Percentiles rank a stretch among this genome's conserved stretches.
These are phyloP conservation scores for Drosophila biarmipes DNA, from an alignment of 1,140 invertebrate genomes.

Conservation along the genomic window DNA sequence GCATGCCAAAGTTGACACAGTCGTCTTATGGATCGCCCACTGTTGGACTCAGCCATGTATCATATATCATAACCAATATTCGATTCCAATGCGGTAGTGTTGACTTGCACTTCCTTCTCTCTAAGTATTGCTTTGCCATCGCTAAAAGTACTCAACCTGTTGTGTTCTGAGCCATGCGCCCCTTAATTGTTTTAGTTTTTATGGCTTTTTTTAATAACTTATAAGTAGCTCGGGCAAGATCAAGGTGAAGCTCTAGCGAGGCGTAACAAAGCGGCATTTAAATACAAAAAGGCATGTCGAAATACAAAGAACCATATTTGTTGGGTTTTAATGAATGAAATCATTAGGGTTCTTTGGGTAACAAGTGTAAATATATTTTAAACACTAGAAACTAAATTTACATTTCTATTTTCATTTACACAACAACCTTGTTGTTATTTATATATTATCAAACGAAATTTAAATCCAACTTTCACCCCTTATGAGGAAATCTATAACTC, in stretches of 20 bases:
- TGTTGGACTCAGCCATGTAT: constrained; percentile 1
- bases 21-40: constrained; percentile 43
- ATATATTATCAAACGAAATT: neutral
- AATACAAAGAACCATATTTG: constrained; percentile 22
- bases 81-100: constrained; percentile 41
- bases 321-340: constrained; percentile 43
- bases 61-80: constrained; percentile 5
- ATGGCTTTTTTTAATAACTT: constrained; percentile 34
- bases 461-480: constrained; percentile 7
- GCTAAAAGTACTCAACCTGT: constrained; percentile 35
- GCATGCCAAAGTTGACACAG: constrained; percentile 44
- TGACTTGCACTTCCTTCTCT: constrained; percentile 46
- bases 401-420: neutral
- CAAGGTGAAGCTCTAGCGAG: constrained; percentile 67
- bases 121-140: constrained; percentile 1
- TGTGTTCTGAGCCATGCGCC: constrained; percentile 16
- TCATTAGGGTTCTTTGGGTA: constrained; percentile 18
- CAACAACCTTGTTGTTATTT: neutral
- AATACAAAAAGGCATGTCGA: constrained; percentile 18
- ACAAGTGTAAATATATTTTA: neutral
- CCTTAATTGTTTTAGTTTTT: constrained; percentile 50
- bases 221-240: constrained; percentile 52
- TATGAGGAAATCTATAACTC: constrained; percentile 1
- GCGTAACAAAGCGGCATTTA: constrained; percentile 47
- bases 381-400: too few species aligned